These are phyloP conservation scores for Chaetops frenatus DNA, from an alignment of 2,113 vertebrate species.

Conservation along the genomic window DNA sequence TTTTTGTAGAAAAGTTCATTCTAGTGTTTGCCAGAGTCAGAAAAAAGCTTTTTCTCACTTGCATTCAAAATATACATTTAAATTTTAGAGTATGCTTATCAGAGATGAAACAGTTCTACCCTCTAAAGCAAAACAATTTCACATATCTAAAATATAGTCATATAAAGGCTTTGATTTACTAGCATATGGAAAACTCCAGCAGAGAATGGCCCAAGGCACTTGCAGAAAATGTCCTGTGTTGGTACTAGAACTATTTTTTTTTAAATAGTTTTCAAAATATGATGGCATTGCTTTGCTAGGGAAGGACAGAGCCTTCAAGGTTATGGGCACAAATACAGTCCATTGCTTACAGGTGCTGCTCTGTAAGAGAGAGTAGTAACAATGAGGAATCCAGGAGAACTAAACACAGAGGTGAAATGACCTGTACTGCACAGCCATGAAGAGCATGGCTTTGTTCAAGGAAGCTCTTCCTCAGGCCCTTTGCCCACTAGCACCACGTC, in stretches of 20 bases:
- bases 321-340: neutral
- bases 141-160: neutral
- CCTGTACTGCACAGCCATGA: fast-evolving
- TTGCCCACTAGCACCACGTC: neutral
- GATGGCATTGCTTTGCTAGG: neutral
- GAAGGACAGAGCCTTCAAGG: neutral
- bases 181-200: neutral
- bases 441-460: neutral
- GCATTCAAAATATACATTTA: neutral
- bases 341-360: neutral
- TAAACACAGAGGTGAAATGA: neutral
- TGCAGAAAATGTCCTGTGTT: neutral
- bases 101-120: neutral
- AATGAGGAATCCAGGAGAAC: neutral
- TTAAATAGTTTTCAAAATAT: neutral
- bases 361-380: neutral
- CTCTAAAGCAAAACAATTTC: neutral
- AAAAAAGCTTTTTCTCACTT: neutral
- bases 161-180: neutral
- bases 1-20: neutral
- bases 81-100: neutral
- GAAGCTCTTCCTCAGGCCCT: neutral
- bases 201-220: neutral
- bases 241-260: neutral
- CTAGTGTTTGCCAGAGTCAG: neutral